Conservation (phyloP, 2,113 vertebrate genomes). For the Rhinopomastus cyanomelas region DNA sequence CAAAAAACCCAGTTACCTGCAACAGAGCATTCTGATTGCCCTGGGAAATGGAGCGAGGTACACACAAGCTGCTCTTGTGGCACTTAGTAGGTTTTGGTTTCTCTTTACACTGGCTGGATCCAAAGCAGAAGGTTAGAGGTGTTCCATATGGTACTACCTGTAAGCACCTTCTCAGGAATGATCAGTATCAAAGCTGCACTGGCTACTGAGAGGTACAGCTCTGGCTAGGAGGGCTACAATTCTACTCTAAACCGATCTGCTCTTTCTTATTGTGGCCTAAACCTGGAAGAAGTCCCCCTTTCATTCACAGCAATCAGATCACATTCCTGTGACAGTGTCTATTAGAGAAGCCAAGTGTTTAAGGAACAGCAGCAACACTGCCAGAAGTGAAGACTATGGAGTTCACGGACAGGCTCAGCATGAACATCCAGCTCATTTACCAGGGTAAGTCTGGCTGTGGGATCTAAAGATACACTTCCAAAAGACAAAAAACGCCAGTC, state of each 20-base stretch:
- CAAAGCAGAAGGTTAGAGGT: not conserved
- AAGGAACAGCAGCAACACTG: not conserved
- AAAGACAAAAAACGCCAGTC: not conserved
- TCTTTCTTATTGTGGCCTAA: not conserved
- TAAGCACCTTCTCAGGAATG: not conserved
- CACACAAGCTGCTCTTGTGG: not conserved
- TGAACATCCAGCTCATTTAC: not conserved
- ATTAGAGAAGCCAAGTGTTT: not conserved
- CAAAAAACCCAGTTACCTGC: not conserved
- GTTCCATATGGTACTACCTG: not conserved
- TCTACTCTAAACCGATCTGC: not conserved
- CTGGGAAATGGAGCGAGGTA: not conserved
- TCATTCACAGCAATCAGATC: not conserved
- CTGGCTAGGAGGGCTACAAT: not conserved
- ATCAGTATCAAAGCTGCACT: not conserved
- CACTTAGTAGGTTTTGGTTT: not conserved
- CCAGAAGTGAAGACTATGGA: not conserved
- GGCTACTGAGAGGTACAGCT: not conserved
- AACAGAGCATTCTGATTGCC: not conserved
- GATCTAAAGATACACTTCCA: not conserved
- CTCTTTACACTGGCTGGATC: not conserved
- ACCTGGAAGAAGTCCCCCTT: not conserved
- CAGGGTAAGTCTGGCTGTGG: not conserved
- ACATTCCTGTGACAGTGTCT: not conserved
- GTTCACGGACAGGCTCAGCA: not conserved